Percentiles rank a stretch among this genome's conserved stretches.
These are phyloP conservation scores for Sylvietta virens DNA, from an alignment of 2,113 vertebrate genomes.

Conservation along the genomic window DNA sequence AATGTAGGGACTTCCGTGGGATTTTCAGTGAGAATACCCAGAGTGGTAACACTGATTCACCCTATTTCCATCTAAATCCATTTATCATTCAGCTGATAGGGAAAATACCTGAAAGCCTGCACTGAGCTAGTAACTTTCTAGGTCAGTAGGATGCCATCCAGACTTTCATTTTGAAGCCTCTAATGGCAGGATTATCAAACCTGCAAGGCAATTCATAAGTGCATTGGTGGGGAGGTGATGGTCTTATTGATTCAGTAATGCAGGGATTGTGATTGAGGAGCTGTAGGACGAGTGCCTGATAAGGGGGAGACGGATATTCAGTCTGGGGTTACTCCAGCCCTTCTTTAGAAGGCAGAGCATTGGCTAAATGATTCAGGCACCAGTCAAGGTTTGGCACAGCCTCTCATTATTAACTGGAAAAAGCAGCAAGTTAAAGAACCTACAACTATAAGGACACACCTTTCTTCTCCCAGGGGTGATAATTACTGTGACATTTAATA, in stretches of 20 bases:
- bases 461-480: neutral
- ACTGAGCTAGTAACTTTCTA: neutral
- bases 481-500: neutral
- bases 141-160: neutral
- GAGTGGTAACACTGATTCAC: neutral
- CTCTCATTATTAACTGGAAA: neutral
- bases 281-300: neutral
- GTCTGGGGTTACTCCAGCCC: neutral
- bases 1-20: neutral
- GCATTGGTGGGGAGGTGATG: neutral
- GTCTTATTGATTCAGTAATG: slow-evolving; percentile 17
- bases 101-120: neutral
- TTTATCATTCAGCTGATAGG: neutral
- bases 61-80: neutral
- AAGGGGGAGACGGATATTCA: neutral
- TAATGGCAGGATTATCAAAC: slow-evolving; percentile 32
- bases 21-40: neutral
- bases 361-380: neutral
- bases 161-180: neutral
- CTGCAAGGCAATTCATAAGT: neutral
- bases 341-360: neutral
- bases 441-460: neutral
- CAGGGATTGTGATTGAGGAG: slow-evolving; percentile 9
- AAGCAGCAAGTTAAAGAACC: neutral
- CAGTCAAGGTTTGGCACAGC: neutral